Evolutionary conservation across 2,113 vertebrate species (phyloP).

Genomic region (Ancistrus triradiatus): DNA sequence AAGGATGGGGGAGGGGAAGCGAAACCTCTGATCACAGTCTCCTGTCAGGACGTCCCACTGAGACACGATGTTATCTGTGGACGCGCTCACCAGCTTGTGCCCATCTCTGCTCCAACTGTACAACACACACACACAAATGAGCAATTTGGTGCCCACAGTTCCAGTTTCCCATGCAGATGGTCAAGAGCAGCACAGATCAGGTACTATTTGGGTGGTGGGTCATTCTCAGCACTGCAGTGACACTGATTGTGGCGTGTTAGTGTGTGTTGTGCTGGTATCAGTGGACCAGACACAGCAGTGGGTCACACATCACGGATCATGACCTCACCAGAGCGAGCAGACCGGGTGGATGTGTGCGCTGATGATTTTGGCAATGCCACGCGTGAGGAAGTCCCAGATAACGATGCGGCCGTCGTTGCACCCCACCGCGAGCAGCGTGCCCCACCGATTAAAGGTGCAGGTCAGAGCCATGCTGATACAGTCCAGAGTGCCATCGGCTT

Average conservation of each 20-base stretch:
- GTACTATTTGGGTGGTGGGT: too few relatives aligned
- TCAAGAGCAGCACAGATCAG: too few relatives aligned
- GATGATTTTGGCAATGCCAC: conserved; percentile 97
- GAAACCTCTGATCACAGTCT: conserved; percentile 95
- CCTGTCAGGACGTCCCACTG: conserved; percentile 96
- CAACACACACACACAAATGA: background rate
- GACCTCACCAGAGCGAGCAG: conserved; percentile 87
- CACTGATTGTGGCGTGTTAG: too few relatives aligned
- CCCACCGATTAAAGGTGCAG: conserved; percentile 98
- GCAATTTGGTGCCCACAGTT: too few relatives aligned
- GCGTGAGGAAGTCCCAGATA: conserved; percentile 97
- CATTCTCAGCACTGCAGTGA: too few relatives aligned
- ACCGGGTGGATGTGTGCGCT: conserved; percentile 97
- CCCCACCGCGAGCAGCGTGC: conserved; percentile 91
- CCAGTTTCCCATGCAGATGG: too few relatives aligned
- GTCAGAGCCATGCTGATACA: conserved; percentile 99
- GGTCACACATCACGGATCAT: too few relatives aligned
- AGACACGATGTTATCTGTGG: conserved; percentile 96
- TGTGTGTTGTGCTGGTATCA: too few relatives aligned
- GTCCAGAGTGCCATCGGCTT: conserved; percentile 97
- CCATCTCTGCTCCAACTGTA: conserved; percentile 95
- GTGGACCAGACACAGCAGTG: too few relatives aligned
- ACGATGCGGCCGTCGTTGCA: conserved; percentile 97
- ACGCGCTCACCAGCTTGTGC: conserved; percentile 95
- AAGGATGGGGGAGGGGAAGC: conserved; percentile 93